phyloP scores from a whole-genome alignment of 2,888 invertebrate species.

The Ennomos quercinarius region DNA sequence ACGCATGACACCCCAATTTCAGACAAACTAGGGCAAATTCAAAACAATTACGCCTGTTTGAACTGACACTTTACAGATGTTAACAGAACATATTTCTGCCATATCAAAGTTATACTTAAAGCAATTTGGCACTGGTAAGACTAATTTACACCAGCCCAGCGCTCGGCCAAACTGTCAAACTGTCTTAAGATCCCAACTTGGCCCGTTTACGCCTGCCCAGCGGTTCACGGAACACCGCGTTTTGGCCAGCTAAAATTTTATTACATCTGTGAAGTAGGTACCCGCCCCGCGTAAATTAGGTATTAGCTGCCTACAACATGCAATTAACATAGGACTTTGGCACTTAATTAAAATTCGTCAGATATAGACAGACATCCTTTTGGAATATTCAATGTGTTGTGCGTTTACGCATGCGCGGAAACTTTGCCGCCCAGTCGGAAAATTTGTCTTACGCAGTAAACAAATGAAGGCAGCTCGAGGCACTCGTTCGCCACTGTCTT shows the following conservation, averaged over 20 bases:
- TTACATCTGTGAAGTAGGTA: constrained; percentile 7
- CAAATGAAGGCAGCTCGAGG: constrained; percentile 17
- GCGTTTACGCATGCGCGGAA: constrained; percentile 17
- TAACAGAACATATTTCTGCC: constrained; percentile 3
- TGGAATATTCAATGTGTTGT: constrained; percentile 26
- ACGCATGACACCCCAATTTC: no score
- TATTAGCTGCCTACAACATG: constrained; percentile 21
- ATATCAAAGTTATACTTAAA: constrained; percentile 15
- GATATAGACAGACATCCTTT: constrained; percentile 24
- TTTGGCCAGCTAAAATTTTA: constrained; percentile 17
- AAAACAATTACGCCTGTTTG: no score
- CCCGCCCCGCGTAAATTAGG: constrained; percentile 14
- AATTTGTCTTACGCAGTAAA: constrained; percentile 22
- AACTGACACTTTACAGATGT: no score
- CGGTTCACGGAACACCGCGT: neutral
- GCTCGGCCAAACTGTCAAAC: constrained; percentile 23
- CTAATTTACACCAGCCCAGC: constrained; percentile 20
- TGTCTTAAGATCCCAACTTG: constrained; percentile 17
- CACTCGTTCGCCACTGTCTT: constrained; percentile 21
- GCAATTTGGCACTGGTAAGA: constrained; percentile 18
- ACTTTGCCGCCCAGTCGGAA: constrained; percentile 8
- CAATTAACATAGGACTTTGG: constrained; percentile 21
- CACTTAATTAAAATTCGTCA: constrained; percentile 28
- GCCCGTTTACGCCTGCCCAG: constrained; percentile 3
- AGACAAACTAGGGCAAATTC: no score